Percentiles rank a stretch among this genome's conserved stretches.
Conservation (phyloP, 2,113 vertebrate genomes). For the Capreolus pygargus region DNA sequence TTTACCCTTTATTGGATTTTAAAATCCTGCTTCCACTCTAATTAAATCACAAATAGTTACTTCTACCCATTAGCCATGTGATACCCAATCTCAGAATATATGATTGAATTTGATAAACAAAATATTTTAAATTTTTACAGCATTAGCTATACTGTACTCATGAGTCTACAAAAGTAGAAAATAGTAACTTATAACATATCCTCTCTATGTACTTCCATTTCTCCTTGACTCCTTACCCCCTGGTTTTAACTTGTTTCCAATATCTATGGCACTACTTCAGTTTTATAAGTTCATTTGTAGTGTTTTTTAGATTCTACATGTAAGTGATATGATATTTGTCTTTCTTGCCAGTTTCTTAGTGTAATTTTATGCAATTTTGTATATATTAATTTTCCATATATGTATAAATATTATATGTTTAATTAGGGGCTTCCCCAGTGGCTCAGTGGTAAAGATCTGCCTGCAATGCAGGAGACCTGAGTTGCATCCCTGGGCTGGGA, state of each 20-base stretch:
- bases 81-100: neutral
- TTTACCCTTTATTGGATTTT: neutral
- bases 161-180: slow-evolving; percentile 16
- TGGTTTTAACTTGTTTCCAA: neutral
- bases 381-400: neutral
- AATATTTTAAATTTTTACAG: neutral
- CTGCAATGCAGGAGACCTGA: neutral
- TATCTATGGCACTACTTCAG: neutral
- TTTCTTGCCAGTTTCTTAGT: neutral
- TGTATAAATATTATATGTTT: neutral
- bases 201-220: neutral
- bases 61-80: neutral
- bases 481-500: neutral
- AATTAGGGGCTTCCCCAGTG: neutral
- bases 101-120: neutral
- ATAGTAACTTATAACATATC: neutral
- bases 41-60: neutral
- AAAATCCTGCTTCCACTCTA: neutral
- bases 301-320: neutral
- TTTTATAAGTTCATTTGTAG: neutral
- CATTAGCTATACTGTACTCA: slow-evolving; percentile 8
- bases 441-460: neutral
- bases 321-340: neutral
- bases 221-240: neutral
- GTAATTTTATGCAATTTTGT: neutral